phyloP scores from a whole-genome alignment of 2,888 invertebrate species.

The Polydesmus complanatus region DNA sequence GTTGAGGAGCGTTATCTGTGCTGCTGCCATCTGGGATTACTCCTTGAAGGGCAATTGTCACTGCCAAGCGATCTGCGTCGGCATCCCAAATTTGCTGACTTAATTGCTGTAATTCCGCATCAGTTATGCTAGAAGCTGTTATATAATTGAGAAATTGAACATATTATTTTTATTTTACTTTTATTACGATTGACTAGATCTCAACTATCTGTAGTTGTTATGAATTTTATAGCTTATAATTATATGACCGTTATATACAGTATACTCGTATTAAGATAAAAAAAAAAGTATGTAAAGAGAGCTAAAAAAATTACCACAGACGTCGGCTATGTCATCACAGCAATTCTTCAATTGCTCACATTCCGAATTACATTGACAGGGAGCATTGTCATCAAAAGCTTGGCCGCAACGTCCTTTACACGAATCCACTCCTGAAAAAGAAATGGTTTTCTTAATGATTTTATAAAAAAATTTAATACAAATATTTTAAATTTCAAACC shows the following conservation, averaged over 20 bases:
- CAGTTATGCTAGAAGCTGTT: background rate
- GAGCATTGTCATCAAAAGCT: background rate
- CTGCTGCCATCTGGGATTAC: slow-evolving; percentile 53
- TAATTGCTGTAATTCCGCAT: background rate
- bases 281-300: background rate
- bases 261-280: slow-evolving; percentile 3
- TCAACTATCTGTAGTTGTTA: too few relatives aligned
- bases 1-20: slow-evolving; percentile 57
- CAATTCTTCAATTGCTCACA: background rate
- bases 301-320: background rate
- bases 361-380: background rate
- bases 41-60: slow-evolving; percentile 42
- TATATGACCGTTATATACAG: too few relatives aligned
- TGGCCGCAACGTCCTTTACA: background rate
- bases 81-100: background rate
- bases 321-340: background rate
- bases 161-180: too few relatives aligned
- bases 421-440: background rate
- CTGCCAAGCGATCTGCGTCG: background rate
- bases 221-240: too few relatives aligned
- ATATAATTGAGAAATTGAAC: too few relatives aligned
- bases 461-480: background rate
- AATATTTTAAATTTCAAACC: too few relatives aligned
- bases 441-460: too few relatives aligned
- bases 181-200: too few relatives aligned